Base-by-base conservation (phyloP, 2,797 vertebrate genomes). In the Amniataba percoides region DNA sequence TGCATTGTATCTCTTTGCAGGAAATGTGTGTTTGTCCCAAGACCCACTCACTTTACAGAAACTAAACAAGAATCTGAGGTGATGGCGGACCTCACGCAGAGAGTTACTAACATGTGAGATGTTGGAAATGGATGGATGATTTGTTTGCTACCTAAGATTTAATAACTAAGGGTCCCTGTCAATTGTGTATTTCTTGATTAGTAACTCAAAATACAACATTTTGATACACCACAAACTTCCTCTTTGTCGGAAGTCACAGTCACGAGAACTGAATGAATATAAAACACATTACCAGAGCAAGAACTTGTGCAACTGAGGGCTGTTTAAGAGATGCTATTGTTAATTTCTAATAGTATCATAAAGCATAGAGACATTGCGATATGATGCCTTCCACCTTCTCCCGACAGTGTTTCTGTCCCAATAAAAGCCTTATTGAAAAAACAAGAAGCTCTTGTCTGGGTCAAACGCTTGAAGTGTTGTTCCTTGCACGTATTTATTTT, bases 401-500 rank as follows among this genome's bases (percentile, higher is more conserved):
- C 10, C 31, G 25, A 60, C 42, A 21, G 15, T 12, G 25, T 36
- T n/a, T 34, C 18, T 68, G 16, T 63, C 7, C 34, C 48, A 21
- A 68, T 59, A 45, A 81, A 66, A 69, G 52, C 31, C 39, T 64
- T 15, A 11, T 34, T 36, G 15, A 19, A 31, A 2, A 0, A 31
- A 15, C 48, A 27, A 71, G 19, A 39, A 18, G 0, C 10, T 36
- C 1, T 48, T 81, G 73, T 85, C 58, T 75, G 64, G 79, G 79
- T 78, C 69, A 64, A 21, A 21, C 7, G 15, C 59, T 80, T 66
- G 45, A 36, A 52, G 66, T 77, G 60, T 77, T 81, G 27, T 73
- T 72, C 14, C 16, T 58, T 36, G 56, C 56, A 36, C 68, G 36
- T 60, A 43, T 73, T 81, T 81, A 58, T 85, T 80, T 83, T 81